Evolutionary conservation across 2,113 vertebrate genomes (phyloP).

Genomic region (Misgurnus mizolepis): DNA sequence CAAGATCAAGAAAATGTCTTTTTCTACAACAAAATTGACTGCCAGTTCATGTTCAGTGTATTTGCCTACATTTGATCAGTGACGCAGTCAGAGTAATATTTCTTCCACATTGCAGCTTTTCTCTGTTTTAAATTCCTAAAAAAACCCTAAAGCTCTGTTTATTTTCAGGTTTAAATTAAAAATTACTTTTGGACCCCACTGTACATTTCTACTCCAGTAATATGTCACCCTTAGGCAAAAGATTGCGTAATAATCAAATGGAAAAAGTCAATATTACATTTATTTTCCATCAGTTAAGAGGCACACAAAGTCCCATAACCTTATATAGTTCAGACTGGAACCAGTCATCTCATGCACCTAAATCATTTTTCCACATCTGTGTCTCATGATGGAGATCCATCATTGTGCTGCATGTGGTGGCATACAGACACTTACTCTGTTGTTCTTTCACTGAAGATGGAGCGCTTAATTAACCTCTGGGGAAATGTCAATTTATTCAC

Average conservation of each 20-base stretch:
- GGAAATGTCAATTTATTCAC: background rate
- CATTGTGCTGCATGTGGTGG: background rate
- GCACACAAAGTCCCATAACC: too few species aligned
- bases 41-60: too few species aligned
- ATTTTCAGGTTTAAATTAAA: too few species aligned
- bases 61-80: too few species aligned
- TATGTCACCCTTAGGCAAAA: too few species aligned
- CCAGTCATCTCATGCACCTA: background rate
- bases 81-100: too few species aligned
- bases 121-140: too few species aligned
- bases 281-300: background rate
- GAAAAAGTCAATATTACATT: background rate
- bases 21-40: too few species aligned
- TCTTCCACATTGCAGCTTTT: too few species aligned
- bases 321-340: background rate
- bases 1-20: too few species aligned
- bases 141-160: too few species aligned
- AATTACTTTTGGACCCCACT: too few species aligned
- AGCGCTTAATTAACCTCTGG: background rate
- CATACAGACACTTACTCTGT: background rate
- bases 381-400: conserved; percentile 8
- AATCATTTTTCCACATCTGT: background rate
- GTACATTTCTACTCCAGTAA: background rate
- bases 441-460: background rate
- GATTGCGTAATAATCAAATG: background rate